Evolutionary conservation across 2,113 vertebrate species (phyloP), one percentile per base, ranked within the genome.

Genomic region (Podarcis cretensis): DNA sequence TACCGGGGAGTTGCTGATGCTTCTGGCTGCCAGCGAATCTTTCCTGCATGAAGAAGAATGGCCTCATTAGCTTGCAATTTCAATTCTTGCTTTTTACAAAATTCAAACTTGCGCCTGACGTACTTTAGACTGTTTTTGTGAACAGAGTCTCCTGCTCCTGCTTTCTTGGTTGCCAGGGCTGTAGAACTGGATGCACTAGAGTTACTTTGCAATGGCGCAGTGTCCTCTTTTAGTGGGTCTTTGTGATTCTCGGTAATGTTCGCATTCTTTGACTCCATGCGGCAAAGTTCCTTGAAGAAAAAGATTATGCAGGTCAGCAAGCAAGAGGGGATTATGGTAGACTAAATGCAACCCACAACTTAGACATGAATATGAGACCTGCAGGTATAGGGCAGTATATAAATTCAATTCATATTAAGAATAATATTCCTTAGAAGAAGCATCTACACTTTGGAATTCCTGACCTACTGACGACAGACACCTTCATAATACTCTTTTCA

Each of bases 231-330:
- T 23, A 89, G 92, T 27, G 96, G 96, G 68, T 97, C 95, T 21
- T 96, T 97, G 78, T 96, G 95, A 73, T 90, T 93, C 89, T 96
- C 96, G 87, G 7, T 93, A 95, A 25, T 96, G 94, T 83, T 92
- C 9, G 92, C 93, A 21, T 96, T 90, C 93, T 98, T 99, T 0
- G 96, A 94, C 89, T 99, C 98, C 12, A 98, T 81, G 89, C 68
- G 95, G 91, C 97, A 97, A 77, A 97, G 91, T 88, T 99, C 98
- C 99, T 98, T 8, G 5, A 91, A 87, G 95, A 83, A 73, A 32
- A 63, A 40, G 2, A 14, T 5, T 43, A n/a, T 3, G 40, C 21
- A 48, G 21, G 48, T 27, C 48, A 35, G 20, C 43, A 30, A 30
- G 65, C 6, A 69, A 69, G 63, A 54, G 48, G 9, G 48, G 48